Evolutionary conservation across 2,113 vertebrate genomes (phyloP), one percentile per base, ranked within the genome.

Genomic region (Ailurus styani): DNA sequence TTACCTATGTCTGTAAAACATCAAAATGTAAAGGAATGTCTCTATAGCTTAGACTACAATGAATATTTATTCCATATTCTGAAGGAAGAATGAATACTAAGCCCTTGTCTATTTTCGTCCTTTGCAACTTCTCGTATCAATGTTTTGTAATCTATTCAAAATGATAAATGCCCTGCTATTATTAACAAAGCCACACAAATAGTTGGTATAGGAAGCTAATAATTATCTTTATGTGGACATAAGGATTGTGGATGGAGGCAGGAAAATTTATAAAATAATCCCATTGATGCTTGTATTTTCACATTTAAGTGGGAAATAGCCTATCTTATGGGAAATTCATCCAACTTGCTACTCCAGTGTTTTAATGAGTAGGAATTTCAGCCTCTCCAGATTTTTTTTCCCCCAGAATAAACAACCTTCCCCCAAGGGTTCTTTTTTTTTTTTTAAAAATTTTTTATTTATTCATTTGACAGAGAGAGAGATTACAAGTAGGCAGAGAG

Each of bases 1-100:
- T 97, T 98, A 98, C 50, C 27, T 66, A 9, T 95, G 57, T 88
- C 97, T 98, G 73, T 85, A 87, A 96, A 94, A 34, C 87, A 84
- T 77, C 55, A 95, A 34, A 87, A 95, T 87, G 42, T 37, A 91
- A 96, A 96, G 54, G 15, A 66, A 81, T 4, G 14, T 90, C 84
- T 86, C 8, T 88, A 85, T 42, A 62, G 2, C 4, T 86, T 75
- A 4, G 14, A 90, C 21, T 57, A 93, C 81, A 98, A 96, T 54
- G 47, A 96, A 93, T 78, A 72, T 12, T 96, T 85, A 15, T 55
- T 87, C 87, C 64, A 90, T 91, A 79, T 70, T 84, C 42, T 68
- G 73, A 96, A 91, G 42, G 85, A 96, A 94, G 25, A 50, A 54
- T 84, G 72, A 62, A 82, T 93, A 10, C 29, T 79, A 95, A 97